Evolutionary conservation across 2,113 vertebrate genomes (phyloP).

Genomic region (Austrofundulus limnaeus): DNA sequence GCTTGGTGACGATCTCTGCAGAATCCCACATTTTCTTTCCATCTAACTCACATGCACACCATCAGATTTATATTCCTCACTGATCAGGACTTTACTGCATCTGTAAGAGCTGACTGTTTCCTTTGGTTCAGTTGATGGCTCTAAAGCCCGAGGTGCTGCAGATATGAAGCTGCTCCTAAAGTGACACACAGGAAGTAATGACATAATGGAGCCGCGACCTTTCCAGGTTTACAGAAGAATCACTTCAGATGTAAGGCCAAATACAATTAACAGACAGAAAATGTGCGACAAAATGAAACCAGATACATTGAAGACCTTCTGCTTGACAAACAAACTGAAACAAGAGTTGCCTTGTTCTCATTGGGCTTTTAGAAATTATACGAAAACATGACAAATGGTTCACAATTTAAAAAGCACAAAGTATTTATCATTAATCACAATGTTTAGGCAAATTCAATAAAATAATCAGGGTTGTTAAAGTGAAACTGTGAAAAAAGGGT

Average conservation of each 20-base stretch:
- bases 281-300: not conserved
- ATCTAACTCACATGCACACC: slow-evolving; percentile 1
- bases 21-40: slow-evolving; percentile 1
- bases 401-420: not conserved
- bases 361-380: too few species aligned
- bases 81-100: slow-evolving; percentile 44
- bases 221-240: slow-evolving; percentile 31
- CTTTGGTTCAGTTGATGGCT: slow-evolving; percentile 28
- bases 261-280: not conserved
- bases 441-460: not conserved
- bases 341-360: too few species aligned
- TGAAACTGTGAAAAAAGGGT: not conserved
- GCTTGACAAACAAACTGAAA: too few species aligned
- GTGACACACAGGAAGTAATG: slow-evolving; percentile 16
- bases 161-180: slow-evolving; percentile 36
- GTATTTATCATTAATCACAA: not conserved
- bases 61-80: slow-evolving; percentile 19
- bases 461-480: too few species aligned
- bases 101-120: slow-evolving; percentile 26
- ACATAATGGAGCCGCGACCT: slow-evolving; percentile 38
- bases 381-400: too few species aligned
- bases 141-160: slow-evolving; percentile 6
- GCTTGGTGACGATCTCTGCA: not conserved
- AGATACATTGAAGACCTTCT: too few species aligned
- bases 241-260: slow-evolving; percentile 26